Base-by-base conservation (phyloP, 2,113 vertebrate species). In the Opisthocomus hoazin region DNA sequence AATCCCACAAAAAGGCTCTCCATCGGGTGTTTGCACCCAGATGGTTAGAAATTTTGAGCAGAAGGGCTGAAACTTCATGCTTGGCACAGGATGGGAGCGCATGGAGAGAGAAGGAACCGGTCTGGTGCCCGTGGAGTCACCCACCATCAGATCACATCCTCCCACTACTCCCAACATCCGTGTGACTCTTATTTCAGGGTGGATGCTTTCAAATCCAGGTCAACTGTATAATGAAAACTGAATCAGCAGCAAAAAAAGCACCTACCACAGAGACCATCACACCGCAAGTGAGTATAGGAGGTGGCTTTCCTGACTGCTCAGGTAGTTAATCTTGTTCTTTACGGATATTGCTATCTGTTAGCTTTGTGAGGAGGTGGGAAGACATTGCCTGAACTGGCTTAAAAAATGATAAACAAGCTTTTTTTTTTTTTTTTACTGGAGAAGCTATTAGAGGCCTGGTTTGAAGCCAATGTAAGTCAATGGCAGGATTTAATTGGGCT, bases 401-500 rank as follows among this genome's bases (percentile, higher is more conserved):
- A n/a, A 77, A 82, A 81, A 81, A 71, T 58, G 21, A 84, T 60
- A 87, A 96, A 89, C 61, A 87, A 75, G 34, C 12, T 45, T 45
- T 50, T 50, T 66, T 45, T 27, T 23, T 39, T 61, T 61, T 85
- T 77, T 61, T 27, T 18, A 32, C 48, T 76, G 65, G 48, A 60
- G 74, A 87, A 84, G 45, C 74, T 89, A 74, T 66, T 92, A 84
- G 29, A 81, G 32, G 77, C 69, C 84, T 73, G 61, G 73, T 91
- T 78, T 71, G 70, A 87, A 91, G 88, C 57, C 69, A 84, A 12
- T 93, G 89, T 69, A 81, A 95, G 53, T 79, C 65, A 65, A 69
- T 12, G 61, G 61, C 80, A 90, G 54, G 45, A 71, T 94, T 93
- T 91, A 90, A 94, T 30, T 18, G 29, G 81, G 74, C 87, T 93